Percentiles rank a stretch among this genome's conserved stretches.
These are phyloP conservation scores for Cheirogaleus major DNA, from an alignment of 2,797 vertebrate species.

Conservation along the genomic window DNA sequence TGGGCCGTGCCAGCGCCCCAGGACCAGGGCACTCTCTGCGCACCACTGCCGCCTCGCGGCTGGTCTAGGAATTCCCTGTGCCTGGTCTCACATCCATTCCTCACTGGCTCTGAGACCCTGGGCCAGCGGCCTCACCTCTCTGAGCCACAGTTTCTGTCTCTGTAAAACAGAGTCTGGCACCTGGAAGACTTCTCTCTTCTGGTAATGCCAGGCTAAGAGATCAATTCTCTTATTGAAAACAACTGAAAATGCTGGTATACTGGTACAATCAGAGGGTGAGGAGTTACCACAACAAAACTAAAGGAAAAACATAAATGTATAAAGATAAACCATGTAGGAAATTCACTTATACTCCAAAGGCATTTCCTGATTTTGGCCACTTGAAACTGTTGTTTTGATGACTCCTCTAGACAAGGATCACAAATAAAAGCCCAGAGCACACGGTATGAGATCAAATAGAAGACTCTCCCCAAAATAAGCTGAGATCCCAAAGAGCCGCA, in stretches of 20 bases:
- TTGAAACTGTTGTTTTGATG: neutral
- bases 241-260: neutral
- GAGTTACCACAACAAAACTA: neutral
- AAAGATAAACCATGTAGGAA: neutral
- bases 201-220: neutral
- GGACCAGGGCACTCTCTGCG: neutral
- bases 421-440: neutral
- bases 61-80: neutral
- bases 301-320: neutral
- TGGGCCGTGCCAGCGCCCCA: neutral
- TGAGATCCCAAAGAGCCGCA: neutral
- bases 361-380: neutral
- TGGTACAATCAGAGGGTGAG: neutral
- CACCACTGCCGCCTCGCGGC: constrained; percentile 61
- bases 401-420: neutral
- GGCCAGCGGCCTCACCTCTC: neutral
- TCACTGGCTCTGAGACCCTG: neutral
- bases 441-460: neutral
- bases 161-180: neutral
- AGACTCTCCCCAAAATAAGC: neutral
- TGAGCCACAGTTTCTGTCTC: neutral
- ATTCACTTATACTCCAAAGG: neutral
- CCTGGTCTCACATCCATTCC: neutral
- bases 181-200: neutral
- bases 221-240: neutral